Percentiles rank a stretch among this genome's conserved stretches.
These are phyloP conservation scores for Psammodynastes pulverulentus DNA, from an alignment of 2,113 vertebrate genomes.

Conservation along the genomic window DNA sequence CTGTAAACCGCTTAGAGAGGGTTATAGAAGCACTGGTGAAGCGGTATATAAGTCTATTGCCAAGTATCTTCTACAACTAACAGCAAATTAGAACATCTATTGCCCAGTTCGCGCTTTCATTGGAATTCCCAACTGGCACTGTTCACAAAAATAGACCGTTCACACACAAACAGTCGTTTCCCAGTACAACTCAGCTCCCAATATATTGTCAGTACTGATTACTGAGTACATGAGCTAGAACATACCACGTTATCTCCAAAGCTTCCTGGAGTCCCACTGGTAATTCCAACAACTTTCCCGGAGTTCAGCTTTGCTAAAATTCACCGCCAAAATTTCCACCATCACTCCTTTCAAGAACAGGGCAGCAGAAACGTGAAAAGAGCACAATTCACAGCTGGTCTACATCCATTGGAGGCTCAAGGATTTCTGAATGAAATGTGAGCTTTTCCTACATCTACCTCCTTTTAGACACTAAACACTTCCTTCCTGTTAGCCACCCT, in stretches of 20 bases:
- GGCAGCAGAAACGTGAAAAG: background rate
- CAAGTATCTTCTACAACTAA: background rate
- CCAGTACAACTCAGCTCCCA: background rate
- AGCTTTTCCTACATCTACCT: background rate
- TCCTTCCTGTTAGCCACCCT: background rate
- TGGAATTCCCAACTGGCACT: background rate
- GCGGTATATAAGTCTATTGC: background rate
- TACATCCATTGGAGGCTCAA: background rate
- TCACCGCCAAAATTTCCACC: background rate
- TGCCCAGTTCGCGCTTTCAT: background rate
- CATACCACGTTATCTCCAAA: background rate
- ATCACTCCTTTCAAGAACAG: background rate
- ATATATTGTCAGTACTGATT: background rate
- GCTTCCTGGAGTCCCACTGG: background rate
- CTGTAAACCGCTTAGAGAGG: background rate
- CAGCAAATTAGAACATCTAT: background rate
- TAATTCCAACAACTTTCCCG: background rate
- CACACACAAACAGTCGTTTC: background rate
- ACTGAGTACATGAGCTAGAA: background rate
- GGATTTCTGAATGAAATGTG: background rate
- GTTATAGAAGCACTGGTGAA: background rate
- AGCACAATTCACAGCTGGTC: background rate
- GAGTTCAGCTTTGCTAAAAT: background rate
- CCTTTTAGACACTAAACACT: background rate
- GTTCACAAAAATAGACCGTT: too few relatives aligned